A percentile compares a stretch with the other conserved stretches of the same genome.
Conservation (phyloP, 2,888 invertebrate species). For the Tetramorium bicarinatum region DNA sequence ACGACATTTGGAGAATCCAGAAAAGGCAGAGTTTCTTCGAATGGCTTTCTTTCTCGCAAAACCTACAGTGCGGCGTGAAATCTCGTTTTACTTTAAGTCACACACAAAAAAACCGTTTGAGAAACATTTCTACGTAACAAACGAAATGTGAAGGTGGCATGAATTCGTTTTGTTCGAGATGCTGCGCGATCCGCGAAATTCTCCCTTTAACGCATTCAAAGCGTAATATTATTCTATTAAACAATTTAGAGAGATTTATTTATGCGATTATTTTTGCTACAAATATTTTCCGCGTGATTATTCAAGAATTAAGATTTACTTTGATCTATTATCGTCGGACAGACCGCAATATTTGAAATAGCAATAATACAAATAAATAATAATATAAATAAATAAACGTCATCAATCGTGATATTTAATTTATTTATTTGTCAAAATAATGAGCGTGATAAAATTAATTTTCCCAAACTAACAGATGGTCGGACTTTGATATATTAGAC, state of each 20-base stretch:
- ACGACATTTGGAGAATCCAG: background rate
- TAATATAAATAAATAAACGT: background rate
- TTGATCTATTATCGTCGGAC: no score
- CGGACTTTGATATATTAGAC: slow-evolving; percentile 65
- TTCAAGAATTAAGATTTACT: background rate
- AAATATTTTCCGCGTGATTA: background rate
- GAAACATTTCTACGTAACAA: background rate
- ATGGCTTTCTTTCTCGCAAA: background rate
- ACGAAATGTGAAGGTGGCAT: background rate
- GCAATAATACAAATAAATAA: no score
- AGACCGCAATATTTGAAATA: background rate
- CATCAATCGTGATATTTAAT: slow-evolving; percentile 57
- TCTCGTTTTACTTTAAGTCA: background rate
- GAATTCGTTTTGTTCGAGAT: background rate
- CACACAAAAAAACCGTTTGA: background rate
- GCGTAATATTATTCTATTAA: background rate
- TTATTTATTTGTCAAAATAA: slow-evolving; percentile 63
- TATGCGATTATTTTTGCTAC: background rate
- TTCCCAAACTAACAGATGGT: slow-evolving; percentile 62
- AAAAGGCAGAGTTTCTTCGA: background rate
- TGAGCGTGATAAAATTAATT: slow-evolving; percentile 62
- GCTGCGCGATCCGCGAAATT: background rate
- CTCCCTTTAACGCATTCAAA: background rate
- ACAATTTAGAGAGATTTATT: background rate
- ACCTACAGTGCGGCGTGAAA: background rate